phyloP scores from a whole-genome alignment of 2,113 vertebrate genomes.

The Epinephelus lanceolatus region DNA sequence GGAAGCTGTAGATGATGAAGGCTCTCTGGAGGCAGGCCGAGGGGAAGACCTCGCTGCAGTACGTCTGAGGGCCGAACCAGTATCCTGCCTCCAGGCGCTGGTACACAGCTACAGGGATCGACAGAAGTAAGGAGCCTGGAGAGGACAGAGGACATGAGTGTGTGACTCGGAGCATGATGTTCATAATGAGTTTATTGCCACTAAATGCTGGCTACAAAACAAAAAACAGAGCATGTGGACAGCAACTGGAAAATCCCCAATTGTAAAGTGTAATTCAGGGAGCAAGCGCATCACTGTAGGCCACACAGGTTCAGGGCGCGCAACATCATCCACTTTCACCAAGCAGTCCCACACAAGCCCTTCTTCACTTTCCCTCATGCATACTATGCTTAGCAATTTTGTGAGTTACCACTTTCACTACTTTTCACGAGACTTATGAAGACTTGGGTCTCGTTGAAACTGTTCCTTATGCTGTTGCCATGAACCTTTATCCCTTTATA shows the following conservation, averaged over 20 bases:
- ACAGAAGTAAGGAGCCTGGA: slow-evolving; percentile 78
- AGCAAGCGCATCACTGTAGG: no score
- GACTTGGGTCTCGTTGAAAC: no score
- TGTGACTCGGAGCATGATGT: background rate
- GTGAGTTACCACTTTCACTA: no score
- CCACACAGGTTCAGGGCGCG: no score
- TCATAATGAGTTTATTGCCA: background rate
- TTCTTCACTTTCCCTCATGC: no score
- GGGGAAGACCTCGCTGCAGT: slow-evolving; percentile 81
- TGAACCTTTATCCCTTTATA: no score
- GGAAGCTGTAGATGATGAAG: slow-evolving; percentile 82
- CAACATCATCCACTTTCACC: no score
- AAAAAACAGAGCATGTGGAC: background rate
- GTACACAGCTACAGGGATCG: slow-evolving; percentile 77
- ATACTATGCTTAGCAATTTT: no score
- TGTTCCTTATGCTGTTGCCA: no score
- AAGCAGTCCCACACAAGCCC: no score
- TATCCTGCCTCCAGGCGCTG: slow-evolving; percentile 76
- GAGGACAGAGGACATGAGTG: background rate
- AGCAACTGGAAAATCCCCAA: background rate
- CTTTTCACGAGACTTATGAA: no score
- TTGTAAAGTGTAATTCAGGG: no score
- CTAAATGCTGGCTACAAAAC: background rate
- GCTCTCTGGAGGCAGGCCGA: slow-evolving; percentile 71
- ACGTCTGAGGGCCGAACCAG: slow-evolving; percentile 82